Evolutionary conservation across 2,888 invertebrate species (phyloP), one percentile per base, ranked within the genome.

Genomic region (Ametastegia equiseti): DNA sequence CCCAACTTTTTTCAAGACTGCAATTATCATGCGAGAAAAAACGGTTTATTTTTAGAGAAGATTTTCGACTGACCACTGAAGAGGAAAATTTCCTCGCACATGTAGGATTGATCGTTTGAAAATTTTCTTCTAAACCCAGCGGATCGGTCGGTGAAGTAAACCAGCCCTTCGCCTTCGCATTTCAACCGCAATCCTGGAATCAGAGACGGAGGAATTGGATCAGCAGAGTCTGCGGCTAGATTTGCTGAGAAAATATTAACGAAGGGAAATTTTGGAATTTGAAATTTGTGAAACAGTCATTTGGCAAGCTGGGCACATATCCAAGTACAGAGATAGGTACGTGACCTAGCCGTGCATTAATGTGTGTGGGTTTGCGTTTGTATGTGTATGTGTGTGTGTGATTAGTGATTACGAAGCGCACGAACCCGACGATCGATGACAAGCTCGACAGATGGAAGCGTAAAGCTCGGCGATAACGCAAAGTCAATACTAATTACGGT

Each of bases 111-210:
- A 39, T 86, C 86, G 13, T 88, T 85, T 33, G 84, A 81, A 83
- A 84, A 88, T 84, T 86, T 87, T 39, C 88, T 85, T 11, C 89
- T 85, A 81, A 90, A 87, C 7, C 89, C 89, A 13, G 88, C 86
- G 39, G 88, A 88, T 75, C 89, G 86, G 83, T 89, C 88, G 36
- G 89, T 90, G 84, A 90, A 90, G 73, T 87, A 87, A 23, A 90
- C 89, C 54, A 87, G 85, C 42, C 88, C 88, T 77, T 88, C 89
- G 23, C 89, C 89, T 57, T 88, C 89, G 84, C 87, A 90, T 82
- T 87, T 89, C 5, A 89, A 79, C 19, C 85, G 85, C 36, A 90
- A 83, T 39, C 89, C 89, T 90, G 82, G 60, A 47, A 36, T 33
- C 9, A 11, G 11, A 36, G 23, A 23, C 23, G 23, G 11, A 9